Base-by-base conservation (phyloP, 2,797 vertebrate species). In the Acanthiza pusilla region DNA sequence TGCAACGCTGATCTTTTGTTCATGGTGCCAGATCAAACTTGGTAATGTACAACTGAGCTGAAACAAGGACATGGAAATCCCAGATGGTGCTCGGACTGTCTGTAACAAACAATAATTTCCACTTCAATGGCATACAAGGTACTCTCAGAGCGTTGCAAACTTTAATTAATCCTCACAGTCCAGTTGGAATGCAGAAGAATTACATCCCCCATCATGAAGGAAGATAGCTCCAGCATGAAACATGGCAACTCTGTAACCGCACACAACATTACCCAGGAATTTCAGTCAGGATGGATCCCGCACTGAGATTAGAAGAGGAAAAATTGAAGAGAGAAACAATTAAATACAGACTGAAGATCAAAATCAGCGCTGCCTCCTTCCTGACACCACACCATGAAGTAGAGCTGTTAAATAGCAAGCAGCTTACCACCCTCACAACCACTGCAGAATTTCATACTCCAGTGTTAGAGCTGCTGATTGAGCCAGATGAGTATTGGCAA, bases 401-500 rank as follows among this genome's bases (percentile, higher is more conserved):
- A 84, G 87, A 95, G 94, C 65, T 65, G 85, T 92, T 95, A 89
- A 94, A 82, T 78, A 93, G 75, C 92, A 88, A 78, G 71, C 47
- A 67, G 73, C 78, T 93, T 54, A 81, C 58, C 70, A 70, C 72
- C 79, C 30, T 63, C 2, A 3, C 89, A 51, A 43, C 20, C 68
- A 32, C 66, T 3, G 8, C 85, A 50, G 89, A 85, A 95, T 94
- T 96, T 80, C 77, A 36, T 91, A 65, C 58, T 72, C 85, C 74
- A 43, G 57, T 4, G 5, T 95, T 85, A 65, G 3, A 76, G 87
- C 90, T 92, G 45, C 94, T 85, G 86, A 91, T 88, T 91, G 96
- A 95, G 85, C 84, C 83, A 92, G 91, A 96, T 76, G 79, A 95
- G 79, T 96, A 93, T 94, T 96, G 96, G 96, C 95, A 96, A 95